These are phyloP conservation scores for Drosophila arawakana DNA, from an alignment of 1,140 invertebrate genomes.

Conservation along the genomic window DNA sequence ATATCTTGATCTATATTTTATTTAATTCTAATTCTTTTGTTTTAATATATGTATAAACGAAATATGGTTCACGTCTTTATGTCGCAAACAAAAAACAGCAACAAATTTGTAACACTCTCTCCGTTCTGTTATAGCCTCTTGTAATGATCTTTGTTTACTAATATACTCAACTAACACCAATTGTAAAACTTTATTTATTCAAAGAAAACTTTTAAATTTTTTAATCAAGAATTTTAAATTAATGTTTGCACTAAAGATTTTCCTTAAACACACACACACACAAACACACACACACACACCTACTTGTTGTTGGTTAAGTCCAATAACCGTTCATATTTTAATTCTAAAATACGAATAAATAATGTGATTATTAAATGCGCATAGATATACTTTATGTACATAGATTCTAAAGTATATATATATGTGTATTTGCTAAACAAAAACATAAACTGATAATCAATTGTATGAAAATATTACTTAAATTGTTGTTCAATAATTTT, in stretches of 20 bases:
- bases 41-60: neutral
- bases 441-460: slow-evolving; percentile 39
- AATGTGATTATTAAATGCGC: slow-evolving; percentile 38
- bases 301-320: slow-evolving; percentile 23
- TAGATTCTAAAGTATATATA: slow-evolving; percentile 6
- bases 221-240: slow-evolving; percentile 1
- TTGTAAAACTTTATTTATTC: too few relatives aligned
- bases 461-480: slow-evolving; percentile 8
- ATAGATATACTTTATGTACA: slow-evolving; percentile 3
- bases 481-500: slow-evolving; percentile 34
- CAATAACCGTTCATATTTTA: slow-evolving; percentile 41
- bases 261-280: slow-evolving; percentile 13
- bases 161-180: neutral
- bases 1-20: slow-evolving; percentile 1
- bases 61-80: neutral
- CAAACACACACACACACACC: slow-evolving; percentile 24
- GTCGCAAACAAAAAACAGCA: neutral
- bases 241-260: slow-evolving; percentile 3
- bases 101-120: neutral
- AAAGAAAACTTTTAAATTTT: neutral
- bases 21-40: slow-evolving; percentile 2
- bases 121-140: neutral
- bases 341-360: slow-evolving; percentile 48
- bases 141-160: neutral
- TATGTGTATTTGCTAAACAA: slow-evolving; percentile 17